Percentiles rank a stretch among this genome's conserved stretches.
phyloP scores from a whole-genome alignment of 2,113 vertebrate genomes.

The Tyto alba region DNA sequence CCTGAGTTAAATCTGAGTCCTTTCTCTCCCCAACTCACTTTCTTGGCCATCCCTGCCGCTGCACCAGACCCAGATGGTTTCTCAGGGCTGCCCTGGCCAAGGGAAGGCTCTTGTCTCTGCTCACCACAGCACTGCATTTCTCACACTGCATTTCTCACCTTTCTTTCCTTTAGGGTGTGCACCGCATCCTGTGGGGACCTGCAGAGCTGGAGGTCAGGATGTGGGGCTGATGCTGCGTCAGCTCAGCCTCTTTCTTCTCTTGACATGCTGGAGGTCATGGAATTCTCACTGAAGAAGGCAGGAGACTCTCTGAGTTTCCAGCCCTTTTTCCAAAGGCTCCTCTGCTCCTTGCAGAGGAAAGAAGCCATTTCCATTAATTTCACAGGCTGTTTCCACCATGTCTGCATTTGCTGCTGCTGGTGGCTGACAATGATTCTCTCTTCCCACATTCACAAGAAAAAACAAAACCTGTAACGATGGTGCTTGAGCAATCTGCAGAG shows the following conservation, averaged over 20 bases:
- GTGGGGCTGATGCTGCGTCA: not conserved
- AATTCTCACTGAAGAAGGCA: not conserved
- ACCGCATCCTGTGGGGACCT: fast-evolving
- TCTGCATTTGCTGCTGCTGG: not conserved
- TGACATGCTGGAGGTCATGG: fast-evolving
- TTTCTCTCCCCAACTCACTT: not conserved
- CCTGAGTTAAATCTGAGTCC: not conserved
- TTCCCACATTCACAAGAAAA: not conserved
- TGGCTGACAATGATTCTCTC: not conserved
- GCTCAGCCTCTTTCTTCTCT: not conserved
- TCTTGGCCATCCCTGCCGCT: fast-evolving
- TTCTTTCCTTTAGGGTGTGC: not conserved
- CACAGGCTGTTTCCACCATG: not conserved
- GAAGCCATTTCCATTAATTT: not conserved
- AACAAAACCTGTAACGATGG: not conserved
- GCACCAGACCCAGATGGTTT: not conserved
- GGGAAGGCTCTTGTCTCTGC: not conserved
- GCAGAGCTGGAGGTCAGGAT: not conserved
- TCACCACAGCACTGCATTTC: fast-evolving
- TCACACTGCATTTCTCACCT: not conserved
- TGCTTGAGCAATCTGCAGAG: not conserved
- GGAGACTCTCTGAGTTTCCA: not conserved
- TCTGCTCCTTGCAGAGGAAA: not conserved
- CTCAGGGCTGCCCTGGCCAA: not conserved
- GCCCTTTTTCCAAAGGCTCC: not conserved